These are phyloP conservation scores for Megalurothrips usitatus DNA, from an alignment of 2,888 invertebrate genomes.

Conservation along the genomic window DNA sequence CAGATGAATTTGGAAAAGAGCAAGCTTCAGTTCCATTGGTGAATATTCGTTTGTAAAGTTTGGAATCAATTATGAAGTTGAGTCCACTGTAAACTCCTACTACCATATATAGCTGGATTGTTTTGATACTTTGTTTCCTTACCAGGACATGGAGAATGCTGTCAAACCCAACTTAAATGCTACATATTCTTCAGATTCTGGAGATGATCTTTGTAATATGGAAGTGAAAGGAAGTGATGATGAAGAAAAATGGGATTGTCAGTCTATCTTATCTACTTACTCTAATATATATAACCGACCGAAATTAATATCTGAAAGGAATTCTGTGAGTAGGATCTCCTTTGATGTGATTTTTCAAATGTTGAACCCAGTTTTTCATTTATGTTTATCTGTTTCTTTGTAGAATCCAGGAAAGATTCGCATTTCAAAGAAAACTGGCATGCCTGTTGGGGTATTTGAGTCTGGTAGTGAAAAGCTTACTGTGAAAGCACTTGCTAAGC, in stretches of 20 bases:
- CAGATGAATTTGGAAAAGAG: slow-evolving; percentile 68
- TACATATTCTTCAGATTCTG: slow-evolving; percentile 43
- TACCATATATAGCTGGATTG: too few species aligned
- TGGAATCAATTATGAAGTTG: too few species aligned
- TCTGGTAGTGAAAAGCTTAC: slow-evolving; percentile 61
- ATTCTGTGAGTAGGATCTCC: slow-evolving; percentile 50
- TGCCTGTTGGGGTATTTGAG: slow-evolving; percentile 64
- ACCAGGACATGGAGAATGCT: background rate
- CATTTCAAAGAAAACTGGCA: slow-evolving; percentile 67
- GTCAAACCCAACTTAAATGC: background rate
- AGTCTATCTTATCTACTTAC: slow-evolving; percentile 83
- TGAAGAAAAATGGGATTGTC: slow-evolving; percentile 64
- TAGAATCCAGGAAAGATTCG: slow-evolving; percentile 59
- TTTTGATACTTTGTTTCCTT: too few species aligned
- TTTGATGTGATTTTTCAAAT: background rate
- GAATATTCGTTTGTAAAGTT: too few species aligned
- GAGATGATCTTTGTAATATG: slow-evolving; percentile 56
- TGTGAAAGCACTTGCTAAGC: slow-evolving; percentile 57
- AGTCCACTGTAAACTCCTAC: too few species aligned
- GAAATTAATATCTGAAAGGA: slow-evolving; percentile 70
- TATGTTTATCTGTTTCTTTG: slow-evolving; percentile 40
- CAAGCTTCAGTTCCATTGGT: slow-evolving; percentile 38
- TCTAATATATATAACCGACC: slow-evolving; percentile 92
- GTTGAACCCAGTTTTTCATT: slow-evolving; percentile 29
- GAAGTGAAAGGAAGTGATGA: slow-evolving; percentile 44